These are phyloP conservation scores for Magallana ariakensis DNA, from an alignment of 1,140 invertebrate genomes.

Conservation along the genomic window DNA sequence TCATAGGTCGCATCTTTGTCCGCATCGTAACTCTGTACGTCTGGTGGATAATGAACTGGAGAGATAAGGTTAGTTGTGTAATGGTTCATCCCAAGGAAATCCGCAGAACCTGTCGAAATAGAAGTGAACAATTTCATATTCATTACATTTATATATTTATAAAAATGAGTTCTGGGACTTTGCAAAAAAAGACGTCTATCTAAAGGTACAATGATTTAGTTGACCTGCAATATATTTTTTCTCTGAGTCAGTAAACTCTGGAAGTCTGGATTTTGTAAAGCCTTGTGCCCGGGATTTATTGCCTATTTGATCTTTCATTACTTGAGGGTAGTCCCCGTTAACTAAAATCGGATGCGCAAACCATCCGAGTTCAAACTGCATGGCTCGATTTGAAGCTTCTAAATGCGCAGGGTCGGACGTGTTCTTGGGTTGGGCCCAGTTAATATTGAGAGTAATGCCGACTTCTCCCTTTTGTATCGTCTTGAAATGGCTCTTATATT, in stretches of 20 bases:
- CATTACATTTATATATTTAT: not conserved
- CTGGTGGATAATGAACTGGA: constrained; percentile 37
- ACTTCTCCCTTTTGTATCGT: constrained; percentile 66
- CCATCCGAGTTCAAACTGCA: constrained; percentile 75
- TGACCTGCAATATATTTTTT: constrained; percentile 48
- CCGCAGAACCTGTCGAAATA: constrained; percentile 33
- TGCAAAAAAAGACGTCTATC: no score
- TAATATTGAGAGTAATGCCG: constrained; percentile 59
- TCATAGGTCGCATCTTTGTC: constrained; percentile 39
- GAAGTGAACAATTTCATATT: not conserved
- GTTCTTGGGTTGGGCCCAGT: constrained; percentile 57
- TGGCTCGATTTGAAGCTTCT: constrained; percentile 59
- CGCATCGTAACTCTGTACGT: constrained; percentile 49
- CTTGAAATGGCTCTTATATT: constrained; percentile 65
- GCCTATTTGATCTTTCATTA: constrained; percentile 67
- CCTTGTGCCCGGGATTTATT: constrained; percentile 60
- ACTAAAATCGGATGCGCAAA: constrained; percentile 73
- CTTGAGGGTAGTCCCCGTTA: constrained; percentile 76
- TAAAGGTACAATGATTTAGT: not conserved
- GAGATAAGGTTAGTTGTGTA: constrained; percentile 46
- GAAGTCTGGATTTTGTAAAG: constrained; percentile 60
- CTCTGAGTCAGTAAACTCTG: constrained; percentile 61
- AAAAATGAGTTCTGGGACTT: no score
- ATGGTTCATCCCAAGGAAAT: constrained; percentile 52
- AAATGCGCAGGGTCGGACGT: constrained; percentile 51